phyloP scores from a whole-genome alignment of 1,140 invertebrate genomes.

The Drosophila elegans region DNA sequence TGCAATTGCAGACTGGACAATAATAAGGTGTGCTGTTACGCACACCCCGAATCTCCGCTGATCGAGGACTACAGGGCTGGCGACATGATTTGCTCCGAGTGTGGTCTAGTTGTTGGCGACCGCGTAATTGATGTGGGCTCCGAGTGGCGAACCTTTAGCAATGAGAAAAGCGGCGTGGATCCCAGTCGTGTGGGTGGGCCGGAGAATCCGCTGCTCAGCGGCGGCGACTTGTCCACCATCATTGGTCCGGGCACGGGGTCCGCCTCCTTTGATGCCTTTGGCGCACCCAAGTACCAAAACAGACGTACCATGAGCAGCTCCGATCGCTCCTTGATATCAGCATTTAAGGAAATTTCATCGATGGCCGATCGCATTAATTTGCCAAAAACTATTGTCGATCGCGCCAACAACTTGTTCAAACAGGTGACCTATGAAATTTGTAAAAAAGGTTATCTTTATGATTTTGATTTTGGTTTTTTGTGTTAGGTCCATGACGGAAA shows the following conservation, averaged over 20 bases:
- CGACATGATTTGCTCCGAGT: constrained; percentile 99
- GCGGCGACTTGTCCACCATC: constrained; percentile 98
- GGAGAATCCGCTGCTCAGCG: constrained; percentile 97
- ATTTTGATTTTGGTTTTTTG: not conserved
- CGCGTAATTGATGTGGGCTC: constrained; percentile 99
- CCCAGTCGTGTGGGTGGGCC: constrained; percentile 99
- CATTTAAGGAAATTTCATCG: constrained; percentile 97
- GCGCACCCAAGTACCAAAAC: constrained; percentile 96
- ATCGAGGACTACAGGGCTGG: constrained; percentile 99
- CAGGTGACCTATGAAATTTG: constrained; percentile 87
- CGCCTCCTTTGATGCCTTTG: constrained; percentile 92
- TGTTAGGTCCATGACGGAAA: constrained; percentile 96
- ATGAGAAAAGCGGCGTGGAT: constrained; percentile 98
- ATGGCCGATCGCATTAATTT: constrained; percentile 99
- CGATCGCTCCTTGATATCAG: constrained; percentile 97
- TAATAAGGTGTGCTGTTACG: constrained; percentile 94
- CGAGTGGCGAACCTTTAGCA: constrained; percentile 99
- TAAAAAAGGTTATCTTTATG: not conserved
- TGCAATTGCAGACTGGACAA: constrained; percentile 70
- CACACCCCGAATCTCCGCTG: constrained; percentile 97
- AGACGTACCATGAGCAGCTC: constrained; percentile 96
- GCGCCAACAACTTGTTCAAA: constrained; percentile 98
- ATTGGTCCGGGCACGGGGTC: constrained; percentile 96
- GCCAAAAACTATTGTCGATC: constrained; percentile 96
- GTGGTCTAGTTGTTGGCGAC: constrained; percentile 99